These are phyloP conservation scores for Cuculus canorus DNA, from an alignment of 2,797 vertebrate genomes.

Conservation along the genomic window DNA sequence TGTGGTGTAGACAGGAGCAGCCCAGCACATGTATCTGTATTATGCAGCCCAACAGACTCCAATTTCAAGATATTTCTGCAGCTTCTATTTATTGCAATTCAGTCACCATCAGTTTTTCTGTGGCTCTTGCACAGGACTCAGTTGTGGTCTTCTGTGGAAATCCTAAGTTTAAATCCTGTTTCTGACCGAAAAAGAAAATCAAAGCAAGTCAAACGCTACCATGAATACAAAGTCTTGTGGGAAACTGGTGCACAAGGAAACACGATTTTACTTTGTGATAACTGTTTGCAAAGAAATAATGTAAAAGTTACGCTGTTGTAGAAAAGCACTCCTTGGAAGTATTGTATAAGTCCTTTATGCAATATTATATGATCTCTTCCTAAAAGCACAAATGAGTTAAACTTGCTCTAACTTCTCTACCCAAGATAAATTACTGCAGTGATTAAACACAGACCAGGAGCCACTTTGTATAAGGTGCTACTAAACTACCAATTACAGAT, in stretches of 20 bases:
- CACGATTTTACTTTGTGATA: neutral
- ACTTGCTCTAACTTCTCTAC: neutral
- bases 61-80: neutral
- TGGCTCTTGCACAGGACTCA: neutral
- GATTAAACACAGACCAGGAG: neutral
- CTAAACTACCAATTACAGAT: neutral
- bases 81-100: neutral
- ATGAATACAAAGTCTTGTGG: neutral
- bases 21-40: neutral
- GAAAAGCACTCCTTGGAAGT: neutral
- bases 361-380: neutral
- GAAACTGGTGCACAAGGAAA: neutral
- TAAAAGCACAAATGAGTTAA: neutral
- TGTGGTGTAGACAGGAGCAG: neutral
- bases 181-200: neutral
- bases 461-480: neutral
- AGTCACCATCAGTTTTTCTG: neutral
- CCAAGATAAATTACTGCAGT: neutral
- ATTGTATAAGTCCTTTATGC: neutral
- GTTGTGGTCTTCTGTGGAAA: neutral
- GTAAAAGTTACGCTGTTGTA: neutral
- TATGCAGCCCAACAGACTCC: neutral
- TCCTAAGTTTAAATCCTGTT: neutral
- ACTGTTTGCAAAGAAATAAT: neutral
- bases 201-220: neutral